A percentile compares a stretch with the other conserved stretches of the same genome.
Conservation (phyloP, 2,888 invertebrate species). For the Scaptomyza polygonia region DNA sequence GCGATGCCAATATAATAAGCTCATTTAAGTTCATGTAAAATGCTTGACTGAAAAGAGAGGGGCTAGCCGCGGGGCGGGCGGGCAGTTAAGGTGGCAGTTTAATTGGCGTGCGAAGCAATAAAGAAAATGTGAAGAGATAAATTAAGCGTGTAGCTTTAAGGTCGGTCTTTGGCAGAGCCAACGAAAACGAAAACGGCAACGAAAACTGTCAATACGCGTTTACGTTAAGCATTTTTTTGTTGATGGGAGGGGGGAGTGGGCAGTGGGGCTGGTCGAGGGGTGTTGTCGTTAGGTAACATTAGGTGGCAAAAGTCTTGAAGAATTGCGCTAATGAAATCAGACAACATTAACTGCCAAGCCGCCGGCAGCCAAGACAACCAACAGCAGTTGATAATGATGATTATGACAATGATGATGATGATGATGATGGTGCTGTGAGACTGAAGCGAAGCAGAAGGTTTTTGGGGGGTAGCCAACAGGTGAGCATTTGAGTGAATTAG, state of each 20-base stretch:
- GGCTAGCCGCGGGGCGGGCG: too few species aligned
- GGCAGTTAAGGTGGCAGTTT: constrained; percentile 12
- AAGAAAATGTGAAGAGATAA: constrained; percentile 56
- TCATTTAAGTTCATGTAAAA: constrained; percentile 78
- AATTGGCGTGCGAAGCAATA: constrained; percentile 72
- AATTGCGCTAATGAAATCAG: constrained; percentile 73
- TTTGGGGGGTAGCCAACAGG: constrained; percentile 44
- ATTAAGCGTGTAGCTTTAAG: constrained; percentile 70
- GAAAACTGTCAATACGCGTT: constrained; percentile 69
- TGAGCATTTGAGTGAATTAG: constrained; percentile 75
- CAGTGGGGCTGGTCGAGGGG: neutral
- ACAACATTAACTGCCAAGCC: constrained; percentile 75
- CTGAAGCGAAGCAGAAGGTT: neutral
- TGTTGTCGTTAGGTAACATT: neutral
- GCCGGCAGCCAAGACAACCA: constrained; percentile 51
- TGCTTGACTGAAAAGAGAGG: constrained; percentile 29
- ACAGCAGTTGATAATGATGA: neutral
- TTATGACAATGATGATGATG: constrained; percentile 32
- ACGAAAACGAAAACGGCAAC: too few species aligned
- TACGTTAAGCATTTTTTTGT: constrained; percentile 13
- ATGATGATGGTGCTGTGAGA: constrained; percentile 42
- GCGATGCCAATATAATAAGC: constrained; percentile 64
- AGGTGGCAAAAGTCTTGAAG: constrained; percentile 24
- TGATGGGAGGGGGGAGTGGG: neutral
- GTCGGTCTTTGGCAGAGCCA: constrained; percentile 24